These are phyloP conservation scores for Uloborus plumipes DNA, from an alignment of 2,888 invertebrate species.

Conservation along the genomic window DNA sequence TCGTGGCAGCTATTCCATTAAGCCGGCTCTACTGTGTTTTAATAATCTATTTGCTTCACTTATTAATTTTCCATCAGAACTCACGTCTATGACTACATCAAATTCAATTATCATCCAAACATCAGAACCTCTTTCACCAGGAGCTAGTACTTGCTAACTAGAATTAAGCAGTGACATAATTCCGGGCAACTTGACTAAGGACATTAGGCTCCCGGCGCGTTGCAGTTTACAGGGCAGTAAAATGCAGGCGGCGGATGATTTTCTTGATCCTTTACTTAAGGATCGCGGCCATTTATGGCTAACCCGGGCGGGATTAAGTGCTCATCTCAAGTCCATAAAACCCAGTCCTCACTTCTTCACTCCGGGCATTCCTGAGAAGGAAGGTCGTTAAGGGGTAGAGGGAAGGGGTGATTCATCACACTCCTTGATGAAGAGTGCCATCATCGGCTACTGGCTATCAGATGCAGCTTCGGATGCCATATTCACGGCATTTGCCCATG, in stretches of 20 bases:
- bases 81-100: no score
- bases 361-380: slow-evolving; percentile 37
- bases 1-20: no score
- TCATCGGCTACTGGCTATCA: slow-evolving; percentile 28
- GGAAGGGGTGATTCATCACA: slow-evolving; percentile 60
- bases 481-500: no score
- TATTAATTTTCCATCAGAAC: no score
- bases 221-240: slow-evolving; percentile 60
- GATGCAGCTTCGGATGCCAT: slow-evolving; percentile 5
- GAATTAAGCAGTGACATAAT: slow-evolving; percentile 24
- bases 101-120: no score
- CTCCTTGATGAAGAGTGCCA: slow-evolving; percentile 48
- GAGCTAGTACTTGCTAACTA: no score
- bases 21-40: no score
- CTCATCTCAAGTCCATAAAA: slow-evolving; percentile 59
- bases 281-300: slow-evolving; percentile 54
- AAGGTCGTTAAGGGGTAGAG: slow-evolving; percentile 48
- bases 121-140: no score
- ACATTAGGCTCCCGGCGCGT: slow-evolving; percentile 39
- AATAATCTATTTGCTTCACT: no score
- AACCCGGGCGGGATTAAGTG: slow-evolving; percentile 55
- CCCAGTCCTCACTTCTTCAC: slow-evolving; percentile 13
- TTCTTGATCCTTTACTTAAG: slow-evolving; percentile 47
- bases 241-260: slow-evolving; percentile 54
- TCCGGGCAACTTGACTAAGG: slow-evolving; percentile 53